Percentiles rank a stretch among this genome's conserved stretches.
These are phyloP conservation scores for Chloebia gouldiae DNA, from an alignment of 2,113 vertebrate species.

Conservation along the genomic window DNA sequence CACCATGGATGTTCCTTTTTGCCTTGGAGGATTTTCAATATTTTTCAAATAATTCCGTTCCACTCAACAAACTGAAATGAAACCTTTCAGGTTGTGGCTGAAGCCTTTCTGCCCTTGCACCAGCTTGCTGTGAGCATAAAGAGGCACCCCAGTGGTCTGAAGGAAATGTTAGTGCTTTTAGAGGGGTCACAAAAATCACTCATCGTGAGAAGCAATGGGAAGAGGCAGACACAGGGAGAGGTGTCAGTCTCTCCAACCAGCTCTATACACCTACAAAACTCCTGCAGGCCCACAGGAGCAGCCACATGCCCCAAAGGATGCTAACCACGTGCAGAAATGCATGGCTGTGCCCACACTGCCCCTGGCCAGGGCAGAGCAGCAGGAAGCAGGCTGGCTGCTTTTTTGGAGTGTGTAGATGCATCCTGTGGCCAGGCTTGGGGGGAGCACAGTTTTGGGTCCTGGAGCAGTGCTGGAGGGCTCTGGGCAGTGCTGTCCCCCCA, in stretches of 20 bases:
- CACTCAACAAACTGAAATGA: not conserved
- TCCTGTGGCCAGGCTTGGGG: not conserved
- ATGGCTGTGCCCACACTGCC: not conserved
- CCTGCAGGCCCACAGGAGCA: not conserved
- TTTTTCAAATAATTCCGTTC: not conserved
- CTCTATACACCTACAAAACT: not conserved
- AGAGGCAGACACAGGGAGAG: not conserved
- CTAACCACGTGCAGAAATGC: not conserved
- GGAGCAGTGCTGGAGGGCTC: not conserved
- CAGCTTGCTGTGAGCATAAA: not conserved
- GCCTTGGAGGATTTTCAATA: not conserved
- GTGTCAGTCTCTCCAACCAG: not conserved
- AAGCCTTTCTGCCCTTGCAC: not conserved
- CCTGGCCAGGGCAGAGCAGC: rapidly evolving
- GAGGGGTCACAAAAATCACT: not conserved
- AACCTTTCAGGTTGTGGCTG: not conserved
- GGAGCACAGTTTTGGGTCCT: not conserved
- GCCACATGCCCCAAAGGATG: not conserved
- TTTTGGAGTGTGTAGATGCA: not conserved
- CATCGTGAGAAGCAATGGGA: rapidly evolving
- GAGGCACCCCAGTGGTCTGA: not conserved
- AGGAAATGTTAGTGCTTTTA: not conserved
- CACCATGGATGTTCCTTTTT: not conserved
- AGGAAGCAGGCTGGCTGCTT: not conserved
- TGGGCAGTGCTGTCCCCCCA: not conserved